Base-by-base conservation (phyloP, 2,888 invertebrate genomes). In the Lasius fuliginosus region DNA sequence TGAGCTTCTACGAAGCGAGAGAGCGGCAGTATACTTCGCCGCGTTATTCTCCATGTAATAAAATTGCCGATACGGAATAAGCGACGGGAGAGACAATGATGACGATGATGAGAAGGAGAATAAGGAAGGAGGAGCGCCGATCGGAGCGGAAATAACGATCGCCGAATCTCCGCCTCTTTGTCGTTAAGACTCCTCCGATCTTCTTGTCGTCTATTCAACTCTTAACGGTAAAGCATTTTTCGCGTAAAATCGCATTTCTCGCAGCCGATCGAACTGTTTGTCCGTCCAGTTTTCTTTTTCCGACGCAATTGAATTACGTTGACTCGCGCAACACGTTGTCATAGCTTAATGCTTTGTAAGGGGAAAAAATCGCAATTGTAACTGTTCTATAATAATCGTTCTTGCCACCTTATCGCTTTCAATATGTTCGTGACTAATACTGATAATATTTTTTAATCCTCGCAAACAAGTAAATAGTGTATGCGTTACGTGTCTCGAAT, bases 121-220 rank as follows among this genome's bases (percentile, higher is more conserved):
- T 8, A 18, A 11, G 12, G 18, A 18, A 33, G 71, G 42, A 77
- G 68, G 56, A 36, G 15, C 53, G 40, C 3, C 58, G 79, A 73
- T 9, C 60, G 36, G 27, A 81, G 23, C 60, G 79, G 79, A 81
- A 81, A 81, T 81, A 81, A 81, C 46, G 79, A 81, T 81, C 79
- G 58, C 73, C 79, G 73, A 81, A 81, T 81, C 73, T 60, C 79
- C 79, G 79, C 73, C 79, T 81, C 27, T 81, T 81, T 12, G 60
- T 60, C 79, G 79, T 81, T 81, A 73, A 81, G 60, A 4, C 69
- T 60, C 33, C 40, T 58, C 46, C 27, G 71, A 71, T 69, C 33
- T 33, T 23, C 4, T 42, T 12, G 23, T 79, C 58, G 60, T 46
- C 60, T 12, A 60, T 27, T 81, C 46, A 27, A 60, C 60, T 36